Percentiles rank a stretch among this genome's conserved stretches.
Conservation (phyloP, 1,140 invertebrate genomes). For the Sinella curviseta region DNA sequence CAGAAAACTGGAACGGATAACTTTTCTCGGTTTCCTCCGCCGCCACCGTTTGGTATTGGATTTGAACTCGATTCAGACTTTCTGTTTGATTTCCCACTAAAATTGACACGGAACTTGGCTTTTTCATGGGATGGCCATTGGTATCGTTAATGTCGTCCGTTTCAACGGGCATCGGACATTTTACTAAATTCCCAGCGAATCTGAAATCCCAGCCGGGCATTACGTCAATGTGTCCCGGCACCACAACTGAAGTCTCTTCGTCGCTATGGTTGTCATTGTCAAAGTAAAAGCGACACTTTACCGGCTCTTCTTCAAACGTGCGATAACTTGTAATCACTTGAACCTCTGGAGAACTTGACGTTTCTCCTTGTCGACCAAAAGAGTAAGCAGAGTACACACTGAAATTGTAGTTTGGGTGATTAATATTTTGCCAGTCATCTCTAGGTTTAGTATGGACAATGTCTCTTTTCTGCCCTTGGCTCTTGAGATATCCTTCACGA, state of each 20-base stretch:
- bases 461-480: too few relatives aligned
- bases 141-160: not conserved
- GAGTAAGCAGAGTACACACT: not conserved
- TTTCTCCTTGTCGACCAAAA: not conserved
- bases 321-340: not conserved
- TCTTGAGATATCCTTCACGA: too few relatives aligned
- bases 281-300: not conserved
- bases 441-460: too few relatives aligned
- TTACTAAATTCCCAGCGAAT: not conserved
- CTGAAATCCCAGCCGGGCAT: not conserved
- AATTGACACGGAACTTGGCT: not conserved
- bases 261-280: not conserved
- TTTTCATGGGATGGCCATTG: not conserved
- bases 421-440: not conserved
- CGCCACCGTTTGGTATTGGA: not conserved
- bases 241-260: not conserved
- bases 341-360: not conserved
- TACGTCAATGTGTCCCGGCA: not conserved
- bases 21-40: not conserved
- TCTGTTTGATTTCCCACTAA: not conserved
- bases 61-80: not conserved
- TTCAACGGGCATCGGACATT: not conserved
- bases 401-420: not conserved
- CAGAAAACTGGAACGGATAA: conserved; percentile 37
- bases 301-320: not conserved